A percentile compares a stretch with the other conserved stretches of the same genome.
Conservation (phyloP, 2,797 vertebrate genomes). For the Acropternis orthonyx region DNA sequence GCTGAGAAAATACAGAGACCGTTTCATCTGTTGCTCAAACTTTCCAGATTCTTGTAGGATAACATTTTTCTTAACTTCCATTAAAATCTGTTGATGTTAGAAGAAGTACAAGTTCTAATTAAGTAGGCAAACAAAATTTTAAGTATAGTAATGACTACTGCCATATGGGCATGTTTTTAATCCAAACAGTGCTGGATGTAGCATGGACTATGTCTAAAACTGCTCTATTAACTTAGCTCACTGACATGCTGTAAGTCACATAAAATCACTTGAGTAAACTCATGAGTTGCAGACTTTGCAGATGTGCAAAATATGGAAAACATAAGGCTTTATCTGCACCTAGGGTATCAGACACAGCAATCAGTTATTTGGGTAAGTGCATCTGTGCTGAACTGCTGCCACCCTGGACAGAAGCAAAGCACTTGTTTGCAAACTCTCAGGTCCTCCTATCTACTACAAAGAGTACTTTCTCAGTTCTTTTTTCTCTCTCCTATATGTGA, state of each 20-base stretch:
- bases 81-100: background rate
- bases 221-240: background rate
- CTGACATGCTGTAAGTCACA: background rate
- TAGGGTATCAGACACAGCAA: background rate
- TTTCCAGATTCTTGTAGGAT: background rate
- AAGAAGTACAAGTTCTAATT: background rate
- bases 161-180: background rate
- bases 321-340: background rate
- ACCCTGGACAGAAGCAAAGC: background rate
- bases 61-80: background rate
- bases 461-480: background rate
- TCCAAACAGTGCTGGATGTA: background rate
- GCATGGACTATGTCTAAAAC: fast-evolving
- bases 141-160: background rate
- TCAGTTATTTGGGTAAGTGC: background rate
- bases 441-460: background rate
- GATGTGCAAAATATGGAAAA: background rate
- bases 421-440: background rate
- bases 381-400: background rate
- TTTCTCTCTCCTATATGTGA: background rate
- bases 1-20: background rate
- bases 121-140: background rate
- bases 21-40: background rate
- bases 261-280: background rate
- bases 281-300: background rate